Evolutionary conservation across 1,140 invertebrate genomes (phyloP), one percentile per base, ranked within the genome.

Genomic region (Drosophila serrata): DNA sequence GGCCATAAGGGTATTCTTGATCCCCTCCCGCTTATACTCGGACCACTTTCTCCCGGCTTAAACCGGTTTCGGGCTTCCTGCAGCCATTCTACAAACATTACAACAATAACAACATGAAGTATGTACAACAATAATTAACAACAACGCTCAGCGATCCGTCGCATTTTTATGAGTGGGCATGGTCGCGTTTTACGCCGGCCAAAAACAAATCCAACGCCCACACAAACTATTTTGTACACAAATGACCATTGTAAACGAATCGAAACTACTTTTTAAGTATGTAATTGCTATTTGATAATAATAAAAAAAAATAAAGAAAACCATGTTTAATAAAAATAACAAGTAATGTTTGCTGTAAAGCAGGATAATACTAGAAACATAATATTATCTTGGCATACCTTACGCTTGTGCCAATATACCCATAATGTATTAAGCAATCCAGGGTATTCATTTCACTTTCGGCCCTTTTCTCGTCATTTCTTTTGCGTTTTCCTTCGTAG

Each of bases 221-320:
- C 27, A 33, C 56, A 24, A 48, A 75, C 69, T 76, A 82, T 63
- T 53, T 55, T 75, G 43, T 57, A 55, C 37, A 81, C 61, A 61
- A 62, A 45, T 42, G 53, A 46, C 43, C 43, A 68, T 63, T 48
- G 59, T 35, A 19, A 22, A 22, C 13, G 24, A 46, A 56, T 45
- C 27, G 57, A 46, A 39, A 40, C 42, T 65, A 74, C 29, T 51
- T 42, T 64, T 79, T 68, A 61, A 76, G 63, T 64, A 74, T 68
- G 61, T 79, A 88, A 88, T 49, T 77, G 56, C 55, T 80, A 80
- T 60, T 67, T 76, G 53, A 68, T 76, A 76, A 67, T 49, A 77
- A 51, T 6, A 29, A 29, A 29, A 82, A 65, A 59, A 51, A 88
- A 82, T 75, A 70, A 67, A 62, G 39, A 74, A 29, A 45, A 43